Percentiles rank a stretch among this genome's conserved stretches.
These are phyloP conservation scores for Glareola pratincola DNA, from an alignment of 2,113 vertebrate species.

Conservation along the genomic window DNA sequence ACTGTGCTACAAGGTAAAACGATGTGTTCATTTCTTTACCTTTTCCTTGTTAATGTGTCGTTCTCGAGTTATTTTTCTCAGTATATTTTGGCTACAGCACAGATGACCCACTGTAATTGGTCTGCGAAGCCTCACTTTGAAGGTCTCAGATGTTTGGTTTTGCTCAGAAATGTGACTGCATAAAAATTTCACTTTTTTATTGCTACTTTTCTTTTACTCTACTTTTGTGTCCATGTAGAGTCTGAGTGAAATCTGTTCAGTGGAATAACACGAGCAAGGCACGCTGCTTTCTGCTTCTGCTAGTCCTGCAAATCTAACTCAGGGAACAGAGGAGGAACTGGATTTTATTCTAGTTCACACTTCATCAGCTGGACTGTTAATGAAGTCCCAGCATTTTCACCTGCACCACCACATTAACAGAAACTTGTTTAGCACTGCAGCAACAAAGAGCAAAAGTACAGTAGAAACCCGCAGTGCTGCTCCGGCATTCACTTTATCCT, in stretches of 20 bases:
- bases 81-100: conserved; percentile 15
- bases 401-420: conserved; percentile 20
- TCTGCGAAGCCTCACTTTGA: background rate
- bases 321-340: background rate
- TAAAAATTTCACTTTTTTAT: conserved; percentile 20
- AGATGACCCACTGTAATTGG: conserved; percentile 16
- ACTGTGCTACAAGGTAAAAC: background rate
- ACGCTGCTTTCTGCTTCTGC: background rate
- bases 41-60: conserved; percentile 17
- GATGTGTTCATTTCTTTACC: conserved; percentile 10
- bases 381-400: conserved; percentile 45
- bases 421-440: background rate
- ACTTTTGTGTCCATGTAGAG: background rate
- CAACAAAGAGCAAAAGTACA: background rate
- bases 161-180: background rate
- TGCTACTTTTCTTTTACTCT: background rate
- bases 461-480: background rate
- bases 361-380: background rate
- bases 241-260: background rate
- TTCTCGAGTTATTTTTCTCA: background rate
- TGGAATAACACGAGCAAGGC: background rate
- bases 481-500: background rate
- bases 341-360: conserved; percentile 34
- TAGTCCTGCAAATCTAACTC: background rate
- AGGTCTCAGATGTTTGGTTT: conserved; percentile 6